phyloP scores from a whole-genome alignment of 2,888 invertebrate species.

The Linnaemya tessellans region DNA sequence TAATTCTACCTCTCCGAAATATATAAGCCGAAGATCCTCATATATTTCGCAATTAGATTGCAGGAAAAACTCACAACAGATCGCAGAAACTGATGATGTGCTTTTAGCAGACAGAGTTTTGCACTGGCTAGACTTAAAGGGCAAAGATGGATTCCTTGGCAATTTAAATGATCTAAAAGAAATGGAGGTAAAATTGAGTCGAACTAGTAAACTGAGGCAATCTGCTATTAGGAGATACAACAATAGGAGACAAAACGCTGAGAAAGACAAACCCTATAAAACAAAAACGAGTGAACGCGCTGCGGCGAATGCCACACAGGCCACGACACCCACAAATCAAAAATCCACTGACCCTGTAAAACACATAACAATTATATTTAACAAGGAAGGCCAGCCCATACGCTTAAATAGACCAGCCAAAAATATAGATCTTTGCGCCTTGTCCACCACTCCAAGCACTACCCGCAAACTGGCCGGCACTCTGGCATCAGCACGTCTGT shows the following conservation, averaged over 20 bases:
- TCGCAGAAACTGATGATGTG: constrained; percentile 78
- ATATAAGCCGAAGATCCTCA: constrained; percentile 68
- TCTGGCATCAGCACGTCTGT: constrained; percentile 79
- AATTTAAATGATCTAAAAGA: constrained; percentile 52
- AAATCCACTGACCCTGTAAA: constrained; percentile 77
- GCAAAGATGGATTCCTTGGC: constrained; percentile 83
- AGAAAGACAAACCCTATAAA: constrained; percentile 6
- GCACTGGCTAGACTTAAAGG: constrained; percentile 91
- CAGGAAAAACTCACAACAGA: constrained; percentile 77
- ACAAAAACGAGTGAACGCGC: constrained; percentile 7
- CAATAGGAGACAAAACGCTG: constrained; percentile 18
- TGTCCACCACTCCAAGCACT: constrained; percentile 77
- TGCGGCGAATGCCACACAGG: background rate
- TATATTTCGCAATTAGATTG: constrained; percentile 75
- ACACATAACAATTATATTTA: constrained; percentile 82
- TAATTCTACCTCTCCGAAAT: constrained; percentile 47
- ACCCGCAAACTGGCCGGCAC: constrained; percentile 78
- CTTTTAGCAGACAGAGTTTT: constrained; percentile 88
- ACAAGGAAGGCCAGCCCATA: constrained; percentile 81
- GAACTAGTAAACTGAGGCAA: constrained; percentile 68
- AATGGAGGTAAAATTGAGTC: constrained; percentile 65
- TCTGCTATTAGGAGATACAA: constrained; percentile 46
- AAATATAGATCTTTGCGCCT: constrained; percentile 80
- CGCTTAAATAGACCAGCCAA: constrained; percentile 80
- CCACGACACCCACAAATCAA: constrained; percentile 1